phyloP scores from a whole-genome alignment of 2,888 invertebrate genomes.

The Pollenia angustigena region DNA sequence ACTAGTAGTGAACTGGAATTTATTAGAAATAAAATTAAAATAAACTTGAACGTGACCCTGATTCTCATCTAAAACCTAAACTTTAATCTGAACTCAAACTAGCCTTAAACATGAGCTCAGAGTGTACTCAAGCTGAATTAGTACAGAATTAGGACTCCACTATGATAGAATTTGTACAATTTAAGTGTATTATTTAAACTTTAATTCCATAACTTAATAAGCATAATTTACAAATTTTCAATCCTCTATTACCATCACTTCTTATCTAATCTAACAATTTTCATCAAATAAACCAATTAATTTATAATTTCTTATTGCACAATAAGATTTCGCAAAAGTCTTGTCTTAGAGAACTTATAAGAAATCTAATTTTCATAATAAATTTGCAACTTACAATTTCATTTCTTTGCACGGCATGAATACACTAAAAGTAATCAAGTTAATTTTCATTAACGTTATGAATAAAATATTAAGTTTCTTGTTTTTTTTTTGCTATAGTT shows the following conservation, averaged over 20 bases:
- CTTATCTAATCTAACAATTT: slow-evolving; percentile 1
- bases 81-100: too few species aligned
- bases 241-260: not conserved
- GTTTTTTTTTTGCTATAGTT: not conserved
- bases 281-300: slow-evolving; percentile 28
- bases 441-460: slow-evolving; percentile 67
- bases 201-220: too few species aligned
- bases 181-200: too few species aligned
- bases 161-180: too few species aligned
- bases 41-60: too few species aligned
- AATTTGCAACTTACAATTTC: slow-evolving; percentile 8
- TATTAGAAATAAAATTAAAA: too few species aligned
- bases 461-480: slow-evolving; percentile 62
- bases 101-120: too few species aligned
- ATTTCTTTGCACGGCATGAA: slow-evolving; percentile 1
- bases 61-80: too few species aligned
- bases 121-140: too few species aligned
- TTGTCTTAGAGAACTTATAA: not conserved
- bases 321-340: slow-evolving; percentile 6
- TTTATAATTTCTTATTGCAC: slow-evolving; percentile 21
- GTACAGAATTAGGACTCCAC: too few species aligned
- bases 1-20: too few species aligned
- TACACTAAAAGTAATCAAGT: slow-evolving; percentile 50
- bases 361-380: slow-evolving; percentile 59
- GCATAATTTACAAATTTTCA: not conserved